Conservation (phyloP, 2,113 vertebrate genomes). For the Myrmecobius fasciatus region DNA sequence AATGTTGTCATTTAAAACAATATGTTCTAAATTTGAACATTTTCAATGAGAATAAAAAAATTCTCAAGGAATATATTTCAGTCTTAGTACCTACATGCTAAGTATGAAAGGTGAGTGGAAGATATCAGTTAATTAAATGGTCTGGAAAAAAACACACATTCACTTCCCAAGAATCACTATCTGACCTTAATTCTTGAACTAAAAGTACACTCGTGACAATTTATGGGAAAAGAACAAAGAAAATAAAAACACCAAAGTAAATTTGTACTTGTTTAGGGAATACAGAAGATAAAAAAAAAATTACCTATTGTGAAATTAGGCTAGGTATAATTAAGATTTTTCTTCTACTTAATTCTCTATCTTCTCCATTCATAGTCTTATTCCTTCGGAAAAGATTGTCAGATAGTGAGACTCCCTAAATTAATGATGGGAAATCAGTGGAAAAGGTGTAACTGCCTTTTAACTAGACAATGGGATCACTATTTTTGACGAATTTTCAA, state of each 20-base stretch:
- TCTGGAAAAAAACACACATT: neutral
- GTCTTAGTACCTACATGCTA: neutral
- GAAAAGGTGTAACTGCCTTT: neutral
- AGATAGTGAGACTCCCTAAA: neutral
- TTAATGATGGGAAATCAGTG: neutral
- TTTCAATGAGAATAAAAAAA: neutral
- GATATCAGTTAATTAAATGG: neutral
- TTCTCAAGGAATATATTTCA: neutral
- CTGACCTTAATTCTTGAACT: neutral
- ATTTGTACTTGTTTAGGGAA: neutral
- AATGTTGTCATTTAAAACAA: neutral
- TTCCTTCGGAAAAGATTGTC: neutral
- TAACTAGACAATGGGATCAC: neutral
- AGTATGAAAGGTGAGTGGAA: neutral
- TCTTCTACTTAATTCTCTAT: neutral
- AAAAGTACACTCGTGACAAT: neutral
- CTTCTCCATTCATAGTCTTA: neutral
- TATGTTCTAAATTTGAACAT: neutral
- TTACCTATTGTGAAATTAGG: neutral
- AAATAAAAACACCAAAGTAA: neutral
- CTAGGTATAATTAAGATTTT: neutral
- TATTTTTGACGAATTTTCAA: neutral
- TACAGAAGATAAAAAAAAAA: neutral
- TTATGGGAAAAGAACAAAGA: neutral
- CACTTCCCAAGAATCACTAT: neutral